phyloP scores from a whole-genome alignment of 2,113 vertebrate species.

The Neotoma lepida region DNA sequence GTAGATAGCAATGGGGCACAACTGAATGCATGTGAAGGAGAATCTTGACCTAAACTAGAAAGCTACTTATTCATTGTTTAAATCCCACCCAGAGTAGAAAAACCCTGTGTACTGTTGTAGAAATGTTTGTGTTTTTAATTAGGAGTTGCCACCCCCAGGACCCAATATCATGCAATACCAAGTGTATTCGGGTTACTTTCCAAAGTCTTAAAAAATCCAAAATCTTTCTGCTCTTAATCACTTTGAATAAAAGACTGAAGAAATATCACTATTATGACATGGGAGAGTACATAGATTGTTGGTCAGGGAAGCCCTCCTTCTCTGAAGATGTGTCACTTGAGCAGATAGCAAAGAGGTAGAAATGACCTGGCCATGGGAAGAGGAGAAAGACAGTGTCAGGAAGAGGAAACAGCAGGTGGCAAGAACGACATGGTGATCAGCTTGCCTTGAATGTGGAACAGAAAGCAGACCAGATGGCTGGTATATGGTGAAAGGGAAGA shows the following conservation, averaged over 20 bases:
- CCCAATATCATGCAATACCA: background rate
- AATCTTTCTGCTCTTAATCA: background rate
- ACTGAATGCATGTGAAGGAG: background rate
- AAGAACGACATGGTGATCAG: background rate
- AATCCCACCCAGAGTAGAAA: background rate
- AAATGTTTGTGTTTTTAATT: background rate
- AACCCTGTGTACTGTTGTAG: background rate
- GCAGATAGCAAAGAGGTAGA: background rate
- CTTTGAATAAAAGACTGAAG: background rate
- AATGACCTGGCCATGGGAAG: constrained; percentile 2
- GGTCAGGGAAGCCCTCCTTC: background rate
- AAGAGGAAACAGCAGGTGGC: constrained; percentile 48
- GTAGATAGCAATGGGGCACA: background rate
- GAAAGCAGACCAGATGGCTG: constrained; percentile 64
- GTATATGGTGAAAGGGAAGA: background rate
- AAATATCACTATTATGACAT: background rate
- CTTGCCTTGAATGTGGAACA: constrained; percentile 50
- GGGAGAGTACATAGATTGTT: background rate
- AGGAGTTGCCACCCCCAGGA: background rate
- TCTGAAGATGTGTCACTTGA: background rate
- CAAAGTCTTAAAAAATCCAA: background rate
- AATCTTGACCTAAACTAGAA: constrained; percentile 33
- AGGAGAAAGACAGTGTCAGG: constrained; percentile 30
- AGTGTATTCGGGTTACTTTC: background rate
- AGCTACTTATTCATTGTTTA: background rate